Percentiles rank a stretch among this genome's conserved stretches.
phyloP scores from a whole-genome alignment of 2,797 vertebrate species.

The Cottoperca gobio region DNA sequence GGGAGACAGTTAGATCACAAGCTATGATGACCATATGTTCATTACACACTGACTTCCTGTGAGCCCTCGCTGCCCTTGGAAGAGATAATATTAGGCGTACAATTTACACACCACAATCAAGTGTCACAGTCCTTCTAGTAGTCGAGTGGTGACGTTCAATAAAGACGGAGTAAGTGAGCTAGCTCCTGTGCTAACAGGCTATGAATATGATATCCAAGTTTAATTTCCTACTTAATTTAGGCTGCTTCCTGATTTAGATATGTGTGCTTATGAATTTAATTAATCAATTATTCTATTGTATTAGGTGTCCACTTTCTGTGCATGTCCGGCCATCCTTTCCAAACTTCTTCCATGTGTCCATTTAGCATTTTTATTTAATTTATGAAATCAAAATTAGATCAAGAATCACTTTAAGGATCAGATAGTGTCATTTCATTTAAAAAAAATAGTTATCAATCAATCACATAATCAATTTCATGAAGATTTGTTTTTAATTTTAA shows the following conservation, averaged over 20 bases:
- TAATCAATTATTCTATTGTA: background rate
- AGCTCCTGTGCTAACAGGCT: background rate
- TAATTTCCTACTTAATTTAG: background rate
- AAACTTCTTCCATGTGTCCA: background rate
- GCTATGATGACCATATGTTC: conserved; percentile 67
- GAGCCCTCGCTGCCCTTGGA: conserved; percentile 53
- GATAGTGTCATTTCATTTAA: background rate
- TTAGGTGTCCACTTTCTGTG: background rate
- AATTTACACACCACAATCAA: conserved; percentile 28
- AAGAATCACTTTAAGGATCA: background rate
- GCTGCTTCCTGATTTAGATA: background rate
- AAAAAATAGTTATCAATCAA: background rate
- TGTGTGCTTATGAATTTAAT: background rate
- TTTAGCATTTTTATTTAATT: too few relatives aligned
- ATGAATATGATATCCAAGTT: background rate
- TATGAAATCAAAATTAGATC: background rate
- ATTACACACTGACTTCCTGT: conserved; percentile 53
- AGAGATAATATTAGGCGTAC: conserved; percentile 46
- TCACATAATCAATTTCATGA: background rate
- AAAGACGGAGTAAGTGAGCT: background rate
- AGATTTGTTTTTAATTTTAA: too few relatives aligned
- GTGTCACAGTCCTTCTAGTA: conserved; percentile 13
- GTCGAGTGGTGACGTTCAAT: conserved; percentile 1
- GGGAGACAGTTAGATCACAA: conserved; percentile 54
- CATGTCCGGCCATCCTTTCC: background rate